Percentiles rank a stretch among this genome's conserved stretches.
Evolutionary conservation across 2,797 vertebrate genomes (phyloP).

Genomic region (Hippopotamyrus pictus): DNA sequence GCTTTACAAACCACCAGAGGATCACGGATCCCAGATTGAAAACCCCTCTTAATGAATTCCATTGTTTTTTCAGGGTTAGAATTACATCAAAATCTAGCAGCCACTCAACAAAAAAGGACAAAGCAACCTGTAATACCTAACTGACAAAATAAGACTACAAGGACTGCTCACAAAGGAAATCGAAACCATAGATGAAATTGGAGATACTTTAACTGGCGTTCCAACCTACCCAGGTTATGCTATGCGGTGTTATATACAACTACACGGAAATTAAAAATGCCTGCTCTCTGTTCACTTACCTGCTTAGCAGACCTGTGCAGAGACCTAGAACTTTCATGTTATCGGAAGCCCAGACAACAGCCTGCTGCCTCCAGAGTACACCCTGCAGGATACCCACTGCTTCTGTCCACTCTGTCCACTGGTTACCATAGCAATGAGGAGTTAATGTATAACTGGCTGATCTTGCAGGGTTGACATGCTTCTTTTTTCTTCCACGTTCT

Average conservation of each 20-base stretch:
- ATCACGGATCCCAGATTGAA: not conserved
- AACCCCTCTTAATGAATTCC: not conserved
- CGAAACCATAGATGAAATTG: not conserved
- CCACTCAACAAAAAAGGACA: not conserved
- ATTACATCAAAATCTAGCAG: not conserved
- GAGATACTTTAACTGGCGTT: not conserved
- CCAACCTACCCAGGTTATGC: not conserved
- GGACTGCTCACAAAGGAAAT: not conserved
- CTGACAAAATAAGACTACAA: not conserved
- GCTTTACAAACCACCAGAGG: not conserved
- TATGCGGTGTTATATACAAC: not conserved
- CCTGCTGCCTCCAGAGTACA: not conserved
- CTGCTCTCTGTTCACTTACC: not conserved
- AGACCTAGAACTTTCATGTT: not conserved
- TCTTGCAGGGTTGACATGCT: not conserved
- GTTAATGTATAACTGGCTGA: conserved; percentile 2
- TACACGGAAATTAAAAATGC: not conserved
- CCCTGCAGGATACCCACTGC: not conserved
- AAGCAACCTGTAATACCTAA: not conserved
- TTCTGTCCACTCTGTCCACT: conserved; percentile 4
- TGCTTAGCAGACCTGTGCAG: not conserved
- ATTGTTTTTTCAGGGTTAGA: not conserved
- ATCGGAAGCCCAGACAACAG: not conserved
- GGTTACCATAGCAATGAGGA: conserved; percentile 2
- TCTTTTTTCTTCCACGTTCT: not conserved